Evolutionary conservation across 2,888 invertebrate genomes (phyloP), one percentile per base, ranked within the genome.

Genomic region (Apamea anceps): DNA sequence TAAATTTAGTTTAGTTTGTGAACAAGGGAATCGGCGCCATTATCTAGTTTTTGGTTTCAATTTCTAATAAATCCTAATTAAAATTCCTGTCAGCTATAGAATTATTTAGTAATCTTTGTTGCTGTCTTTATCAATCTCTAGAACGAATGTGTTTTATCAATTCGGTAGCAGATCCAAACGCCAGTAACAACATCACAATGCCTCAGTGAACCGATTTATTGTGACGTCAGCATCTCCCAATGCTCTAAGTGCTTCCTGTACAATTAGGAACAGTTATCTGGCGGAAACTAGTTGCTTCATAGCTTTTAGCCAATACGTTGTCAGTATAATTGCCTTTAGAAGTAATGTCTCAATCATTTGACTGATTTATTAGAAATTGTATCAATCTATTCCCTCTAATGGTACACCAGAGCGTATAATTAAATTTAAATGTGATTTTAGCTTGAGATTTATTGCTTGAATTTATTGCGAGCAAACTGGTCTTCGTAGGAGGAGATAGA

Each of bases 331-430:
- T 85, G 85, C 75, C 45, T 62, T 72, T 28, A 63, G n/a, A 80
- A 75, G 66, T 85, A 85, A 85, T 83, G 85, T 85, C 73, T 75
- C 84, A 80, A 84, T 91, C n/a, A 79, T 85, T 73, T 68, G 85
- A 72, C 77, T 57, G 85, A 85, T 88, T 85, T 85, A 85, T 77
- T 83, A 66, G 72, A 60, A 67, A 73, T 54, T 18, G 37, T 70
- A 75, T 37, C 68, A 80, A 32, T 89, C 85, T 72, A 12, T 73
- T 42, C 1, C 45, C 4, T 5, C 74, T 70, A 71, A 73, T 68
- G 75, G 72, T 4, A 28, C 76, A 8, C 80, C 75, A 78, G 62
- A 57, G 84, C 45, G 68, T 75, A 73, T 76, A 76, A 84, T 84
- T 80, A 76, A 72, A 85, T 84, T 72, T 82, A 60, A 85, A 82